These are phyloP conservation scores for Brachypalpus laphriformis DNA, from an alignment of 2,888 invertebrate species.

Conservation along the genomic window DNA sequence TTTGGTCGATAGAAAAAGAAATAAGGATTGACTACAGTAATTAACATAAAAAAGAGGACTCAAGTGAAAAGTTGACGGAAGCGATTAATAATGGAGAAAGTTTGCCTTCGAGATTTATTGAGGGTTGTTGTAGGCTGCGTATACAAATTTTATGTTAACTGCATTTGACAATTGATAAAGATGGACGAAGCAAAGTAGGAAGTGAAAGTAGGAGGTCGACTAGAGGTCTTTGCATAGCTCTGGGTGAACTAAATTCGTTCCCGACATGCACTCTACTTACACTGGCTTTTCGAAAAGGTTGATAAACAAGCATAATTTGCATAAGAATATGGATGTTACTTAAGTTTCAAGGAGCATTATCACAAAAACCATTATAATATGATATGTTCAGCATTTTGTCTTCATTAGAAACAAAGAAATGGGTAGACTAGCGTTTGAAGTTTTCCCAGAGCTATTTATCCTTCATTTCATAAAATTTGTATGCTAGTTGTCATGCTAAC, in stretches of 20 bases:
- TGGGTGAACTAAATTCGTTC: too few species aligned
- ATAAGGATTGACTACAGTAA: neutral
- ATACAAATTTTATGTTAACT: too few species aligned
- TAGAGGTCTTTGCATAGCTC: too few species aligned
- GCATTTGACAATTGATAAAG: too few species aligned
- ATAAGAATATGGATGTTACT: too few species aligned
- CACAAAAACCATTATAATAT: too few species aligned
- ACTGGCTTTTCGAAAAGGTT: too few species aligned
- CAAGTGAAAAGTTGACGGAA: neutral
- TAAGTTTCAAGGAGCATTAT: too few species aligned
- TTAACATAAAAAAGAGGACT: neutral
- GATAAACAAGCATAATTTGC: too few species aligned
- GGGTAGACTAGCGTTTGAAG: neutral
- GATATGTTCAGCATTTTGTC: neutral
- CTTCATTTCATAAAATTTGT: neutral
- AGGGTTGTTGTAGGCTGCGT: neutral
- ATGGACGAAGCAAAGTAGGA: too few species aligned
- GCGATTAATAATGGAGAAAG: neutral
- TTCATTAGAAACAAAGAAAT: neutral
- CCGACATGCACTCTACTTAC: too few species aligned
- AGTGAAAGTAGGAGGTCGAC: too few species aligned
- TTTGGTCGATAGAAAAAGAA: neutral
- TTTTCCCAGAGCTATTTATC: neutral
- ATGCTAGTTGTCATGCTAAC: neutral
- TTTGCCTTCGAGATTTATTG: neutral